Percentiles rank a stretch among this genome's conserved stretches.
phyloP scores from a whole-genome alignment of 2,797 vertebrate genomes.

The Lepilemur ruficaudatus region DNA sequence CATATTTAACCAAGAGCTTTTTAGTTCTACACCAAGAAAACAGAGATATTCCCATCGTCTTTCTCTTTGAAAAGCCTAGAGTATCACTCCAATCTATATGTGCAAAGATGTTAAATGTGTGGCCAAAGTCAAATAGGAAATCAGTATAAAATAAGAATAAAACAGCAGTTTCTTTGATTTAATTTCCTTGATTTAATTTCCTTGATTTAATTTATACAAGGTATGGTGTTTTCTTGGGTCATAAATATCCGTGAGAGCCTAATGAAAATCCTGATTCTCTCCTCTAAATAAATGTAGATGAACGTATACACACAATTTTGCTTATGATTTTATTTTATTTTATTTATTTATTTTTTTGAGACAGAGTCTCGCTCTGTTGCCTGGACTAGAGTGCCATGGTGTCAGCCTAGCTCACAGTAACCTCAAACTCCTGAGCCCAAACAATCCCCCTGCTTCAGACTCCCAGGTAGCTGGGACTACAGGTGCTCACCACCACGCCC shows the following conservation, averaged over 20 bases:
- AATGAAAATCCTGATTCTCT: background rate
- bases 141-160: slow-evolving; percentile 20
- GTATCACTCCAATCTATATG: background rate
- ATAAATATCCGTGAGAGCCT: background rate
- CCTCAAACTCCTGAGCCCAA: too few species aligned
- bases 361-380: too few species aligned
- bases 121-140: background rate
- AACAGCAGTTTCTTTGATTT: background rate
- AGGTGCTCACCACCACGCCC: too few species aligned
- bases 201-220: background rate
- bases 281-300: background rate
- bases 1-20: background rate
- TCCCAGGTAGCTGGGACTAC: too few species aligned
- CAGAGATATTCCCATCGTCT: background rate
- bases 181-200: slow-evolving; percentile 7
- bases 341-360: too few species aligned
- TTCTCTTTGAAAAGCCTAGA: background rate
- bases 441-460: too few species aligned
- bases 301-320: background rate
- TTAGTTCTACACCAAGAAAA: background rate
- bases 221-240: background rate
- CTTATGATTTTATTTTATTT: background rate
- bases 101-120: background rate
- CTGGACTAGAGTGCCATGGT: too few species aligned
- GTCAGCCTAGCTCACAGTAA: too few species aligned